Evolutionary conservation across 2,888 invertebrate genomes (phyloP).

Genomic region (Synergus japonicus): DNA sequence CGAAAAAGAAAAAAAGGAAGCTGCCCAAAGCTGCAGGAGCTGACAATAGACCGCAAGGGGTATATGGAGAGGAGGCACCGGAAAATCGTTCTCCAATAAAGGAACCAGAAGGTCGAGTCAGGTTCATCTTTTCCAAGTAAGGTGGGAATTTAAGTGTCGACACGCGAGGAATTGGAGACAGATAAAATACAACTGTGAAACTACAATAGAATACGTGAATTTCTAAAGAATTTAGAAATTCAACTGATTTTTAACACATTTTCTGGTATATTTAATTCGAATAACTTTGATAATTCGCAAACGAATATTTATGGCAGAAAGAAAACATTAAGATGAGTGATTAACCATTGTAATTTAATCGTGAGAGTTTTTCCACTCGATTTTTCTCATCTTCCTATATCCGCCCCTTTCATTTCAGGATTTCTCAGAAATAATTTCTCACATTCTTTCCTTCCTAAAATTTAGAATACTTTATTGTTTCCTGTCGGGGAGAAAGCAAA

Average conservation of each 20-base stretch:
- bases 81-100: constrained; percentile 57
- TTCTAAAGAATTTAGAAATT: too few species aligned
- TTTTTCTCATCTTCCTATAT: constrained; percentile 7
- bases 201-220: too few species aligned
- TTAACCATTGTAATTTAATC: background rate
- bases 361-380: constrained; percentile 34
- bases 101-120: constrained; percentile 47
- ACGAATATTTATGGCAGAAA: too few species aligned
- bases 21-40: constrained; percentile 7
- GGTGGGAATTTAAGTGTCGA: constrained; percentile 41
- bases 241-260: too few species aligned
- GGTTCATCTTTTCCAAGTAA: constrained; percentile 52
- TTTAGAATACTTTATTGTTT: constrained; percentile 5
- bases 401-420: background rate
- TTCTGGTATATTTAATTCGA: too few species aligned
- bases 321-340: too few species aligned
- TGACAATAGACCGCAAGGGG: constrained; percentile 50
- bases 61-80: constrained; percentile 44
- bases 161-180: background rate
- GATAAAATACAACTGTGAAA: too few species aligned
- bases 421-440: constrained; percentile 13
- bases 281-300: too few species aligned
- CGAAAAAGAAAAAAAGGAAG: constrained; percentile 1
- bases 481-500: background rate
- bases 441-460: constrained; percentile 8